Evolutionary conservation across 2,797 vertebrate genomes (phyloP).

Genomic region (Mallotus villosus): DNA sequence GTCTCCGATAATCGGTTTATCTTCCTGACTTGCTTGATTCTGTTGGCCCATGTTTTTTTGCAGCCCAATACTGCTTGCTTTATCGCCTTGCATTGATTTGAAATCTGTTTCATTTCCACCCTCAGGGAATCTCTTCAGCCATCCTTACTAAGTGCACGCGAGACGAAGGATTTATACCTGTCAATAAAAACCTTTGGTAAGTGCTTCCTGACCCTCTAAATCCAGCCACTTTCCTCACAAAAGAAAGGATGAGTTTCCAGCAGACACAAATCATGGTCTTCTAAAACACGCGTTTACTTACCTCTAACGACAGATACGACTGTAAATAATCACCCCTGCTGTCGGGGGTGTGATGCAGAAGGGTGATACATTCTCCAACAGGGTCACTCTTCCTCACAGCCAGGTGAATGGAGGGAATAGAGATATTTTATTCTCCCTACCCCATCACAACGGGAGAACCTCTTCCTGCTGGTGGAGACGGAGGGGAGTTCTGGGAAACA

Average conservation of each 20-base stretch:
- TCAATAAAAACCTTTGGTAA: conserved; percentile 82
- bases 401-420: conserved; percentile 41
- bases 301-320: conserved; percentile 67
- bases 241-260: conserved; percentile 75
- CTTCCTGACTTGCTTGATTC: conserved; percentile 53
- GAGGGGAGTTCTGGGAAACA: conserved; percentile 43
- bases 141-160: conserved; percentile 72
- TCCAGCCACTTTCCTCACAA: conserved; percentile 74
- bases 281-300: conserved; percentile 81
- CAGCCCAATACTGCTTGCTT: conserved; percentile 62
- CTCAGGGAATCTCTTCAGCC: conserved; percentile 76
- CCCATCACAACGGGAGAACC: conserved; percentile 40
- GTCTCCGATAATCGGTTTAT: conserved; percentile 59
- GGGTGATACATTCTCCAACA: conserved; percentile 60
- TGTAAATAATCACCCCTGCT: conserved; percentile 78
- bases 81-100: conserved; percentile 69
- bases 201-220: conserved; percentile 81
- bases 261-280: conserved; percentile 75
- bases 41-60: conserved; percentile 58
- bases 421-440: conserved; percentile 46
- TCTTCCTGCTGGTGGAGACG: conserved; percentile 33
- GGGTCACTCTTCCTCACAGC: conserved; percentile 70
- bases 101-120: conserved; percentile 76
- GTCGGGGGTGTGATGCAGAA: conserved; percentile 60
- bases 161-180: conserved; percentile 81